Percentiles rank a stretch among this genome's conserved stretches.
These are phyloP conservation scores for Crotophaga sulcirostris DNA, from an alignment of 2,113 vertebrate genomes.

Conservation along the genomic window DNA sequence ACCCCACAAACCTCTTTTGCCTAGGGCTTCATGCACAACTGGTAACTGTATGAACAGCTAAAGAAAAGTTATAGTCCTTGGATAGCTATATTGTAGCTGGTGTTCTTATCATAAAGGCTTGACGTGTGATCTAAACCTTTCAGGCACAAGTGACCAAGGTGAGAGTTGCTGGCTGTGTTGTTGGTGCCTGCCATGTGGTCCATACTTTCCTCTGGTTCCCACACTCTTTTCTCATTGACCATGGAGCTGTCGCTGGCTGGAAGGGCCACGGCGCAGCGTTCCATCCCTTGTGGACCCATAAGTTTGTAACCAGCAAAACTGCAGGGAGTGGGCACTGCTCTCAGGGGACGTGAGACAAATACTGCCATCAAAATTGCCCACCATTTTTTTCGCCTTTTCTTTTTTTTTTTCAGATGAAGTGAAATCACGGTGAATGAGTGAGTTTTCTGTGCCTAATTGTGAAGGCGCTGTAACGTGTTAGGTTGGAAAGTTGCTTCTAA, in stretches of 20 bases:
- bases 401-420: background rate
- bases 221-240: background rate
- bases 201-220: fast-evolving
- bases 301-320: background rate
- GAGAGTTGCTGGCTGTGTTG: background rate
- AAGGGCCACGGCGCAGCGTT: background rate
- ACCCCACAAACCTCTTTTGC: background rate
- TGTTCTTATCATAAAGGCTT: too few relatives aligned
- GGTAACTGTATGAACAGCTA: background rate
- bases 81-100: background rate
- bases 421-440: constrained; percentile 20
- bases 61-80: background rate
- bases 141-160: background rate
- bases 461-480: background rate
- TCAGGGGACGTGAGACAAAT: background rate
- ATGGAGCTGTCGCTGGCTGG: background rate
- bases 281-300: fast-evolving
- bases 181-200: background rate
- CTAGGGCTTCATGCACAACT: background rate
- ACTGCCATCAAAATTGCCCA: background rate
- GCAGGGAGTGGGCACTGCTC: background rate
- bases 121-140: background rate
- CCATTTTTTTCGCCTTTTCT: background rate
- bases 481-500: constrained; percentile 38
- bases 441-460: constrained; percentile 36